Conservation (phyloP, 2,888 invertebrate genomes). For the Anagyrus pseudococci region DNA sequence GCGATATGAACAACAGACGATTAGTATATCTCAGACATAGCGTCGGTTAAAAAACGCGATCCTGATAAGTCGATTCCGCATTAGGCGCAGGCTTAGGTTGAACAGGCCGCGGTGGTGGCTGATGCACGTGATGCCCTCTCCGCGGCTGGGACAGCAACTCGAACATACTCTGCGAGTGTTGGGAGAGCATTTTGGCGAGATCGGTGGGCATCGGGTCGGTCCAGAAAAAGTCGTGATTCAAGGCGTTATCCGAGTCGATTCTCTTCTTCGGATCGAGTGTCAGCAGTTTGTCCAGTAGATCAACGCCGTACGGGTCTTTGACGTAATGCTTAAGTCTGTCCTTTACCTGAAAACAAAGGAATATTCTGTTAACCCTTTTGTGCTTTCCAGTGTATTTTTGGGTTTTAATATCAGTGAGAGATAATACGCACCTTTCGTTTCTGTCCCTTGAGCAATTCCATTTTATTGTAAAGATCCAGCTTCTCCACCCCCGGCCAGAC, state of each 20-base stretch:
- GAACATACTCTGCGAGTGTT: slow-evolving; percentile 90
- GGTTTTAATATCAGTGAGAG: background rate
- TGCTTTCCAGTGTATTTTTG: slow-evolving; percentile 72
- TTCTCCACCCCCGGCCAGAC: slow-evolving; percentile 94
- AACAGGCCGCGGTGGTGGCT: slow-evolving; percentile 68
- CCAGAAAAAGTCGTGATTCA: slow-evolving; percentile 99
- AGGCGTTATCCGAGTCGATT: slow-evolving; percentile 86
- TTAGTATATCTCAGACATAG: no score
- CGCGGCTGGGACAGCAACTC: slow-evolving; percentile 84
- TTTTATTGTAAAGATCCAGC: slow-evolving; percentile 85
- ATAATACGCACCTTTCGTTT: slow-evolving; percentile 72
- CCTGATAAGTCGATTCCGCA: slow-evolving; percentile 85
- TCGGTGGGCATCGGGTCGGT: slow-evolving; percentile 95
- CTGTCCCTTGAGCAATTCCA: slow-evolving; percentile 87
- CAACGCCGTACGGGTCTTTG: slow-evolving; percentile 89
- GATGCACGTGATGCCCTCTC: slow-evolving; percentile 73
- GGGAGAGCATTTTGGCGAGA: slow-evolving; percentile 85
- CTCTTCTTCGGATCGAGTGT: slow-evolving; percentile 91
- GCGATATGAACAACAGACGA: no score
- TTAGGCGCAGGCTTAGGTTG: no score
- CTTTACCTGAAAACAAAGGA: slow-evolving; percentile 74
- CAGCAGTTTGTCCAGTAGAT: slow-evolving; percentile 89
- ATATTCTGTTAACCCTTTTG: background rate
- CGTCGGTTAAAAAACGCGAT: slow-evolving; percentile 83
- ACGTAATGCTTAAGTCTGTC: slow-evolving; percentile 83